Base-by-base conservation (phyloP, 2,113 vertebrate genomes). In the Microtus pennsylvanicus region DNA sequence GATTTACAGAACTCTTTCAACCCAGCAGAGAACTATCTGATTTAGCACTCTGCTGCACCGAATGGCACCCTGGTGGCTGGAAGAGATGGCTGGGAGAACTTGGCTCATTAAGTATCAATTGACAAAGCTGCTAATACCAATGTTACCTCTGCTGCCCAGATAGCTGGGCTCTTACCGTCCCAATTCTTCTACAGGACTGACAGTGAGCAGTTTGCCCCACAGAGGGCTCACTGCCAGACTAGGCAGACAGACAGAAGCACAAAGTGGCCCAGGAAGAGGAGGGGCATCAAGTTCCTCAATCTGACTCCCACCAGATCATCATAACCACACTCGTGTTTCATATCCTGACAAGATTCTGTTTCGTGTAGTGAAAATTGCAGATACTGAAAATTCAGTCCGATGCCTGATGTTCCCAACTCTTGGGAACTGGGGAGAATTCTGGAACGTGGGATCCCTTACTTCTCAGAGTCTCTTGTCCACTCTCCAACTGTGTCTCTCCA, bases 41-140 rank as follows among this genome's bases (percentile, higher is more conserved):
- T 91, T 94, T 96, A 94, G 93, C 92, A 75, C 90, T 74, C 52
- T 85, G 38, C 72, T 89, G 86, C 63, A 94, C 89, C 87, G 89
- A 95, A 97, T 94, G 96, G 95, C 89, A 91, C 95, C 86, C 93
- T 78, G 12, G 91, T 87, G 96, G 72, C 89, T 94, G n/a, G 77
- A 95, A 95, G 81, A 78, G 90, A 85, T 72, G 24, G 58, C 69
- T 26, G 90, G 94, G 90, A 97, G 89, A 95, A 65, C 11, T 82
- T 63, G 86, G 89, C 92, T 97, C 95, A 97, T 95, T 96, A 94
- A 94, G 78, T 61, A 93, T 72, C 96, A 95, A 92, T 88, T 81
- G 96, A 88, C 95, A 94, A 75, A 65, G 78, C 80, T 80, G 92
- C 90, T 90, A 7, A 91, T 65, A 65, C 85, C 90, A 80, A 11